phyloP scores from a whole-genome alignment of 2,113 vertebrate genomes.

The Anarhynchus alexandrinus region DNA sequence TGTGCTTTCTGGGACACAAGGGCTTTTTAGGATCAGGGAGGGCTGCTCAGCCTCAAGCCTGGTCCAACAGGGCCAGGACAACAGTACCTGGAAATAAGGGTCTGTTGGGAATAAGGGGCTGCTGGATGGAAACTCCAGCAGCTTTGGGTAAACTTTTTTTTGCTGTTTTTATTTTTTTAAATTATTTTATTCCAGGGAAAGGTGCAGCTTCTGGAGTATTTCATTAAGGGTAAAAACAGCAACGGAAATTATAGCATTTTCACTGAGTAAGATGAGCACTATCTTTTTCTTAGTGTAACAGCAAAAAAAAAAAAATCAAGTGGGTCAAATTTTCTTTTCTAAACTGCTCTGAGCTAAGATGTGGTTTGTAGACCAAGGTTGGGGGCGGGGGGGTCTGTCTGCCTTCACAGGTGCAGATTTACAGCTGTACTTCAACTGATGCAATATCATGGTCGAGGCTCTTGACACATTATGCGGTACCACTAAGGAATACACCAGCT shows the following conservation, averaged over 20 bases:
- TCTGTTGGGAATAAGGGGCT: background rate
- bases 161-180: rapidly evolving
- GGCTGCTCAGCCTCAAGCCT: background rate
- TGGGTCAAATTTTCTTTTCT: background rate
- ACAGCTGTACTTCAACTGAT: background rate
- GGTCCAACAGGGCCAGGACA: background rate
- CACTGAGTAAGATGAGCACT: background rate
- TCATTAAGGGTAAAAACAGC: background rate
- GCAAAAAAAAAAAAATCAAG: background rate
- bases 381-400: background rate
- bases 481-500: rapidly evolving
- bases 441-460: background rate
- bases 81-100: background rate
- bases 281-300: background rate
- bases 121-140: background rate
- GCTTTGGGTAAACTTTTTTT: background rate
- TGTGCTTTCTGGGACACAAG: background rate
- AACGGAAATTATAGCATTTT: background rate
- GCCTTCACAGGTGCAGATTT: background rate
- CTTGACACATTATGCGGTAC: rapidly evolving
- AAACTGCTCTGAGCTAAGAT: background rate
- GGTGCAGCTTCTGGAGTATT: background rate
- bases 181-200: background rate
- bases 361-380: background rate
- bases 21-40: background rate